Evolutionary conservation across 1,140 invertebrate genomes (phyloP), one percentile per base, ranked within the genome.

Genomic region (Drosophila sproati): DNA sequence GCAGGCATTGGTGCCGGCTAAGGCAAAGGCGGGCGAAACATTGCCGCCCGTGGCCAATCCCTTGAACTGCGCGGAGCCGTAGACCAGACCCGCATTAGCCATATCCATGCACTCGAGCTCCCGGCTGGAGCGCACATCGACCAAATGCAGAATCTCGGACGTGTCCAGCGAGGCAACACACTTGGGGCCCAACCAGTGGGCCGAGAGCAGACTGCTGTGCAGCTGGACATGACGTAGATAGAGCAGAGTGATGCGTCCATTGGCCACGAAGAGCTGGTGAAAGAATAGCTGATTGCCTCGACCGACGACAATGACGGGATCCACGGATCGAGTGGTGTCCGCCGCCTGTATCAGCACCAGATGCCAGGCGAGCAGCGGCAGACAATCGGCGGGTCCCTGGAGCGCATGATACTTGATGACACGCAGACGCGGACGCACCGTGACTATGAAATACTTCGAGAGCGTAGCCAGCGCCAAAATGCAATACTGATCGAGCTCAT

Each of bases 301-400:
- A 2, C 96, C 97, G 91, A 98, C 96, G 31, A 98, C 98, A 41
- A 99, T 93, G 29, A 99, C 96, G 47, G 97, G 96, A 94, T 96
- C 95, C 79, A 98, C 94, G 72, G 96, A 95, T 92, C 96, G 93
- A 78, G 95, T 93, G 78, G 96, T 94, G 91, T 96, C 94, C 56
- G 95, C 94, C 68, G 96, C 94, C 91, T 98, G 96, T 91, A 98
- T 96, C 28, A 98, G 94, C 45, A 98, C 96, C 94, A 98, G 95
- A 93, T 99, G 96, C 98, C 98, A 99, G 3, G 97, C 96, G 5
- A 99, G 92, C 41, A 99, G 94, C 0, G 98, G 98, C 10, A 98
- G 94, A 45, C 96, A 95, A 45, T 95, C 94, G 0, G 95, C 92
- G 10, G 95, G 94, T 10, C 95, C 95, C 57, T 93, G 93, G 8